Evolutionary conservation across 2,797 vertebrate species (phyloP).

Genomic region (Sphenodon punctatus): DNA sequence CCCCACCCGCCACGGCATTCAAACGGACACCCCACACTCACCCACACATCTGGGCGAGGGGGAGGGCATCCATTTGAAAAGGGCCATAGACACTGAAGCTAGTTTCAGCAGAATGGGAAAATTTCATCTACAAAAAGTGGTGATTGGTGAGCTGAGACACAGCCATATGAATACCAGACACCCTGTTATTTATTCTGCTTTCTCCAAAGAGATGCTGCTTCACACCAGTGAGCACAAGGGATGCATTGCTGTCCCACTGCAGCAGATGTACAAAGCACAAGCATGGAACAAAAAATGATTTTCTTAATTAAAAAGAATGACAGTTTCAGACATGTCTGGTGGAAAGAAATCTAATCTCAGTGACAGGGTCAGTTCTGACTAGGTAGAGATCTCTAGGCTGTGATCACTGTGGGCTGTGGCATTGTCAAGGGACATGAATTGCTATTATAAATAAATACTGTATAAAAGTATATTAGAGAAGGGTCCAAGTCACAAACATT

Average conservation of each 20-base stretch:
- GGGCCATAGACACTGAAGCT: rapidly evolving
- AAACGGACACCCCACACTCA: no score
- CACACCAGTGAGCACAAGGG: not conserved
- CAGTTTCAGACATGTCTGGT: not conserved
- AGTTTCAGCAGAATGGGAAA: not conserved
- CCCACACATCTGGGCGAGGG: no score
- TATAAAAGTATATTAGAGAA: not conserved
- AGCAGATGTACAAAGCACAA: not conserved
- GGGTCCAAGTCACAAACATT: not conserved
- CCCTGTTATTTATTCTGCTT: not conserved
- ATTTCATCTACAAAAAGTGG: not conserved
- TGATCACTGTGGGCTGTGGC: not conserved
- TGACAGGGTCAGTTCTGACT: not conserved
- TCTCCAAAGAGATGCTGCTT: not conserved
- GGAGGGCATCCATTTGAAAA: no score
- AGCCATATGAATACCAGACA: not conserved
- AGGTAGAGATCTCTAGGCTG: not conserved
- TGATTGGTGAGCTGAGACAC: rapidly evolving
- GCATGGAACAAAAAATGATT: not conserved
- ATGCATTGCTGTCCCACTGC: not conserved
- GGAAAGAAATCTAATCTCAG: not conserved
- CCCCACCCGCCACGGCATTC: no score
- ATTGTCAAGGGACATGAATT: not conserved
- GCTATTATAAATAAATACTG: not conserved
- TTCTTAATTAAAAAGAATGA: conserved; percentile 1